Percentiles rank a stretch among this genome's conserved stretches.
Conservation (phyloP, 2,113 vertebrate species). For the Etia nguti region DNA sequence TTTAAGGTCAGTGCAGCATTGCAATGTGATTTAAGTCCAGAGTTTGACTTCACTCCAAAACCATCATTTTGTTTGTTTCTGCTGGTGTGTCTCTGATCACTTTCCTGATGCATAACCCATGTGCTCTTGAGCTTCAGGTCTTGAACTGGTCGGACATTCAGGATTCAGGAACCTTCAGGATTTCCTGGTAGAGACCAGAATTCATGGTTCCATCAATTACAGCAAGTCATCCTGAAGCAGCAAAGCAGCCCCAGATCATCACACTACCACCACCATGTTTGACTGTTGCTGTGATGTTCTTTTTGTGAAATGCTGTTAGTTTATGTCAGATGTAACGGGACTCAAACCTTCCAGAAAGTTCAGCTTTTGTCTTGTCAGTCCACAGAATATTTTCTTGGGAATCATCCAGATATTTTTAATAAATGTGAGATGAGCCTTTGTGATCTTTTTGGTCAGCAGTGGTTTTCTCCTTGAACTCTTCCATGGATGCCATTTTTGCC, state of each 20-base stretch:
- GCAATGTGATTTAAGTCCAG: not conserved
- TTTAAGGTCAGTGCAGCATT: not conserved
- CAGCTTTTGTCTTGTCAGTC: not conserved
- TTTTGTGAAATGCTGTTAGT: not conserved
- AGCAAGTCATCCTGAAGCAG: not conserved
- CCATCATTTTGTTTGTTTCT: not conserved
- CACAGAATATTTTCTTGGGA: not conserved
- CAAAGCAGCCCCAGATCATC: not conserved
- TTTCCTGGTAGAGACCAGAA: not conserved
- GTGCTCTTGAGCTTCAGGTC: not conserved
- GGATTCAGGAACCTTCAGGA: no score
- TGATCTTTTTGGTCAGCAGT: not conserved
- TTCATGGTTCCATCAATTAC: not conserved
- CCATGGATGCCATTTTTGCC: not conserved
- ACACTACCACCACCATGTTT: not conserved
- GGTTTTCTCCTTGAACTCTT: not conserved
- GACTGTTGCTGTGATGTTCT: fast-evolving
- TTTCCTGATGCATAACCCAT: not conserved
- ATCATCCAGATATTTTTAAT: not conserved
- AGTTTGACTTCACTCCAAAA: not conserved
- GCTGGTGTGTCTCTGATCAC: not conserved
- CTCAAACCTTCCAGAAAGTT: not conserved
- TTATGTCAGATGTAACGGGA: not conserved
- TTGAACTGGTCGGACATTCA: not conserved
- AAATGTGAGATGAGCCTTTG: not conserved